A percentile compares a stretch with the other conserved stretches of the same genome.
These are phyloP conservation scores for Falco naumanni DNA, from an alignment of 2,797 vertebrate species.

Conservation along the genomic window DNA sequence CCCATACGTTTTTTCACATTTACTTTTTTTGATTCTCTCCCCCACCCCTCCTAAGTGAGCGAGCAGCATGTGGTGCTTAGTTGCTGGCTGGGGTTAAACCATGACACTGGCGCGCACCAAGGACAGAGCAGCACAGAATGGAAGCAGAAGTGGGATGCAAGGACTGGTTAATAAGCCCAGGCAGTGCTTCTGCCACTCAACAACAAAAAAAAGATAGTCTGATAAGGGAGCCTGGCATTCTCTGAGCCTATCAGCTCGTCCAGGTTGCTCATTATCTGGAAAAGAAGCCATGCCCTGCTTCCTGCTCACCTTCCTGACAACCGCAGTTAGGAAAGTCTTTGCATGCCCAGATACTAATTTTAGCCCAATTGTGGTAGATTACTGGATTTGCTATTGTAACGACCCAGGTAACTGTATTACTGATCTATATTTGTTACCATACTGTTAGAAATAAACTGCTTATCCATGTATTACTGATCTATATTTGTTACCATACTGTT, in stretches of 20 bases:
- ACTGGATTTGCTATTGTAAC: background rate
- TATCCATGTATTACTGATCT: background rate
- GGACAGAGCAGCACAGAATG: background rate
- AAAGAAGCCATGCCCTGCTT: background rate
- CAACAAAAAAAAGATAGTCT: background rate
- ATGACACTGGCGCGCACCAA: background rate
- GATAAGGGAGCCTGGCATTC: background rate
- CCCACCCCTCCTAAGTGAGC: too few relatives aligned
- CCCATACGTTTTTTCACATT: too few relatives aligned
- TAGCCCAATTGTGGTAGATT: background rate
- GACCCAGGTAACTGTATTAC: background rate
- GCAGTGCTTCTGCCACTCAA: background rate
- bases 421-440: background rate
- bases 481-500: background rate
- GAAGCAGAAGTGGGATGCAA: background rate
- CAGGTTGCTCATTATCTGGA: accelerated
- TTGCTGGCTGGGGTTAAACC: too few relatives aligned
- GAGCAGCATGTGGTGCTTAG: too few relatives aligned
- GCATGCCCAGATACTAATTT: background rate
- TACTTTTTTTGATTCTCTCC: too few relatives aligned
- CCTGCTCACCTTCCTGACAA: background rate
- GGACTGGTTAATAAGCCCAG: background rate
- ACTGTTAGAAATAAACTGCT: background rate
- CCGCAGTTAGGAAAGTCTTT: background rate
- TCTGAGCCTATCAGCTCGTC: background rate